Evolutionary conservation across 2,797 vertebrate genomes (phyloP).

Genomic region (Eidolon dupreanum): DNA sequence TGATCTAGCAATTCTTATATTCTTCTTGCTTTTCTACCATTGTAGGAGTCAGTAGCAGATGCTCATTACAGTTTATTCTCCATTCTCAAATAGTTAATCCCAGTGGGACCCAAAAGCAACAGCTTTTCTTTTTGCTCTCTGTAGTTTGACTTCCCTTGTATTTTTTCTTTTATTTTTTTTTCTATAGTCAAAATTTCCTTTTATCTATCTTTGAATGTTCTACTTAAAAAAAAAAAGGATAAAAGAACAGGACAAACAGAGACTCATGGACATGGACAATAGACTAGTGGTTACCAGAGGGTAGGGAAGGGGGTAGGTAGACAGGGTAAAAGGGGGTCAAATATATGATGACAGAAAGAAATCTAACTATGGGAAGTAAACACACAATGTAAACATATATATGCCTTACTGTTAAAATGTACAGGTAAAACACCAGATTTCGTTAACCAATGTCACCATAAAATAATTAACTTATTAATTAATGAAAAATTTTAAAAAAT

Average conservation of each 20-base stretch:
- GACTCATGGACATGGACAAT: too few relatives aligned
- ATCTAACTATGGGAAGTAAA: too few relatives aligned
- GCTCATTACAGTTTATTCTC: neutral
- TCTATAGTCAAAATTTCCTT: neutral
- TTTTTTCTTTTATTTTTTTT: neutral
- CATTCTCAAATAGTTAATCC: neutral
- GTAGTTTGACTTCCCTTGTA: neutral
- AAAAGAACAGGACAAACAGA: too few relatives aligned
- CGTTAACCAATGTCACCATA: too few relatives aligned
- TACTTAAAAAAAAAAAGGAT: neutral
- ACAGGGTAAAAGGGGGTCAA: too few relatives aligned
- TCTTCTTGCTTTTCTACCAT: conserved; percentile 27
- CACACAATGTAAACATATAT: too few relatives aligned
- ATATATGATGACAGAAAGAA: too few relatives aligned
- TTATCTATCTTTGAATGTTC: neutral
- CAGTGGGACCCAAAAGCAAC: neutral
- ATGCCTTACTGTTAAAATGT: too few relatives aligned
- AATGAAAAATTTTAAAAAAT: neutral
- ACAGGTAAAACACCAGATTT: too few relatives aligned
- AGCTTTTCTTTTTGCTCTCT: neutral
- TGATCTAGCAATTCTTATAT: conserved; percentile 51
- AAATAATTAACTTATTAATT: too few relatives aligned
- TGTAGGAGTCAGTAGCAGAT: neutral
- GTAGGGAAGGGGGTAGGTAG: too few relatives aligned
- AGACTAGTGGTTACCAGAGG: too few relatives aligned